These are phyloP conservation scores for Pterocles orientalis DNA, from an alignment of 2,113 vertebrate species.

Conservation along the genomic window DNA sequence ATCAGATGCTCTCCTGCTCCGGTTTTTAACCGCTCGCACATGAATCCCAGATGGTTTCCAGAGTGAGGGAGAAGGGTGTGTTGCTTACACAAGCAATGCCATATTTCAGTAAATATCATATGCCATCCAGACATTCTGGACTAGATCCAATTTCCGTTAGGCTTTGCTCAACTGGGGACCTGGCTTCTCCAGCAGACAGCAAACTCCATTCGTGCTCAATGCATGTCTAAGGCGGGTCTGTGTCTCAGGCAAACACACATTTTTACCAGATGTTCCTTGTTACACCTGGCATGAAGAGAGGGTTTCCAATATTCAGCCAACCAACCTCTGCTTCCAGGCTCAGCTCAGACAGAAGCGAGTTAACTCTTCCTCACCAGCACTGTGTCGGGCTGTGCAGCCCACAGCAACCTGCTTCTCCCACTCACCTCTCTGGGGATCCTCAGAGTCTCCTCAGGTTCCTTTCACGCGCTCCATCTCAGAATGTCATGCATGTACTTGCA, in stretches of 20 bases:
- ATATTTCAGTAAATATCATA: conserved; percentile 64
- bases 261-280: conserved; percentile 57
- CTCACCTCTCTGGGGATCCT: background rate
- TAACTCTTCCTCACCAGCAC: conserved; percentile 19
- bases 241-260: conserved; percentile 16
- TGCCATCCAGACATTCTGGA: conserved; percentile 67
- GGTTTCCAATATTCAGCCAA: conserved; percentile 21
- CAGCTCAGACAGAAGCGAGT: background rate
- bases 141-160: conserved; percentile 40
- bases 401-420: background rate
- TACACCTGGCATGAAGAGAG: conserved; percentile 40
- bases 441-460: background rate
- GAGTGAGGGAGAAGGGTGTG: conserved; percentile 48
- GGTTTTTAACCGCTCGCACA: background rate
- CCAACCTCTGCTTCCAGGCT: conserved; percentile 3
- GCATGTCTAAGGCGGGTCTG: conserved; percentile 21
- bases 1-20: background rate
- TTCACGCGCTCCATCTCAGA: background rate
- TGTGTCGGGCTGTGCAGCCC: background rate
- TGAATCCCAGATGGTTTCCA: conserved; percentile 66
- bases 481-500: fast-evolving
- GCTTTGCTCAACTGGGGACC: conserved; percentile 50
- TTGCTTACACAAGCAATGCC: conserved; percentile 49
- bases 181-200: conserved; percentile 52
- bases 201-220: conserved; percentile 37